Conservation (phyloP, 2,113 vertebrate species). For the Ctenodactylus gundi region DNA sequence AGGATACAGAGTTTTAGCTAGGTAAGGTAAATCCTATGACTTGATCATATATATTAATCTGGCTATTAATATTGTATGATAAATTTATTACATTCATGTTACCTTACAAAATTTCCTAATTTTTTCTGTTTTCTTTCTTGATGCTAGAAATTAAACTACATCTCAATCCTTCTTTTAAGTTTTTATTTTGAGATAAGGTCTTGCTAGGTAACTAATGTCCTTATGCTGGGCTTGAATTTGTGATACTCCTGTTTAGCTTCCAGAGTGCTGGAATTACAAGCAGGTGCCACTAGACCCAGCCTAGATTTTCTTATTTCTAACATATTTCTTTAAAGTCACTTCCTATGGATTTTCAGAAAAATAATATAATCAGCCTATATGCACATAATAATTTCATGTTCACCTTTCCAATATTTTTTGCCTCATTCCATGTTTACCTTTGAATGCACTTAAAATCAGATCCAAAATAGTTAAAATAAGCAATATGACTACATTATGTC, state of each 20-base stretch:
- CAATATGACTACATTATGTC: neutral
- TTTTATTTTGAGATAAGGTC: neutral
- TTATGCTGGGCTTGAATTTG: neutral
- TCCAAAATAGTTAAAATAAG: neutral
- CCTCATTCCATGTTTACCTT: neutral
- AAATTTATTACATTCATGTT: neutral
- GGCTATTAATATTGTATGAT: neutral
- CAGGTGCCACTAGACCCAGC: neutral
- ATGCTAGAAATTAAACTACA: neutral
- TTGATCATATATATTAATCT: neutral
- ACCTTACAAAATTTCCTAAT: neutral
- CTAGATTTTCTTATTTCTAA: neutral
- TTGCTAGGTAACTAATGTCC: neutral
- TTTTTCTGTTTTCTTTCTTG: neutral
- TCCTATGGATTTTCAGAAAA: neutral
- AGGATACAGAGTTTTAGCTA: neutral
- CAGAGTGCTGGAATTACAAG: neutral
- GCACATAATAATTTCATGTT: neutral
- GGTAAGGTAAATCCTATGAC: neutral
- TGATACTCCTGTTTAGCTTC: neutral
- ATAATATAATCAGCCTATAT: neutral
- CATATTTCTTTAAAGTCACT: neutral
- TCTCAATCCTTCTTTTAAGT: neutral
- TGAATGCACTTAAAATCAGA: neutral
- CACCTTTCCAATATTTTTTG: neutral